Percentiles rank a stretch among this genome's conserved stretches.
Conservation (phyloP, 2,113 vertebrate genomes). For the Amblyopsis rosae region DNA sequence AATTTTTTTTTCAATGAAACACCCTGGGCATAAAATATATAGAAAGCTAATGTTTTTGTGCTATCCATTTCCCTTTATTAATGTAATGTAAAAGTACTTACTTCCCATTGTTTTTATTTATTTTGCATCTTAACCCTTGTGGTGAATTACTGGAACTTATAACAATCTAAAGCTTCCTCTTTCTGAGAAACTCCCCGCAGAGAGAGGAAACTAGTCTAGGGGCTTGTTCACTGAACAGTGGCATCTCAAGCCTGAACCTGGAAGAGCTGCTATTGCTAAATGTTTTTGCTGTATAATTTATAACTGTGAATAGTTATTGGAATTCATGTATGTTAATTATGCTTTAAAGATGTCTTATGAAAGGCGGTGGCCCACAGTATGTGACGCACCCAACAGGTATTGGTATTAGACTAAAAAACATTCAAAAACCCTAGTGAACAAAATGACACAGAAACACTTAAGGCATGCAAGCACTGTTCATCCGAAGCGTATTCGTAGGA, state of each 20-base stretch:
- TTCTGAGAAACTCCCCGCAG: conserved; percentile 37
- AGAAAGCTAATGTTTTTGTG: conserved; percentile 1
- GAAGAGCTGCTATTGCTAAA: conserved; percentile 31
- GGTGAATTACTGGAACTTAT: conserved; percentile 28
- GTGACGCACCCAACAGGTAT: too few relatives aligned
- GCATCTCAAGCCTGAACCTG: conserved; percentile 29
- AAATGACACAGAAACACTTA: conserved; percentile 11
- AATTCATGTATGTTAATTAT: too few relatives aligned
- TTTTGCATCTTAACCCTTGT: neutral
- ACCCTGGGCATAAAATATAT: neutral
- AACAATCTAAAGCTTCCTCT: conserved; percentile 51
- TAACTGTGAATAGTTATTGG: too few relatives aligned
- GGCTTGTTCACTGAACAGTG: conserved; percentile 35
- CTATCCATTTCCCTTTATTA: neutral
- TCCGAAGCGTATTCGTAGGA: conserved; percentile 9
- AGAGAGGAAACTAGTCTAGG: conserved; percentile 32
- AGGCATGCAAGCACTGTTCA: conserved; percentile 1
- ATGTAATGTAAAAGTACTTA: neutral
- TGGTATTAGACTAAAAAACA: too few relatives aligned
- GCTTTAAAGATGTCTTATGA: too few relatives aligned
- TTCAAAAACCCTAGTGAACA: conserved; percentile 13
- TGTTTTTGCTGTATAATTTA: too few relatives aligned
- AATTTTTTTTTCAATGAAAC: conserved; percentile 19
- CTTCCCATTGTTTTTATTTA: neutral
- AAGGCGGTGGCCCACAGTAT: too few relatives aligned